A percentile compares a stretch with the other conserved stretches of the same genome.
Conservation (phyloP, 2,888 invertebrate genomes). For the Neoascia interrupta region DNA sequence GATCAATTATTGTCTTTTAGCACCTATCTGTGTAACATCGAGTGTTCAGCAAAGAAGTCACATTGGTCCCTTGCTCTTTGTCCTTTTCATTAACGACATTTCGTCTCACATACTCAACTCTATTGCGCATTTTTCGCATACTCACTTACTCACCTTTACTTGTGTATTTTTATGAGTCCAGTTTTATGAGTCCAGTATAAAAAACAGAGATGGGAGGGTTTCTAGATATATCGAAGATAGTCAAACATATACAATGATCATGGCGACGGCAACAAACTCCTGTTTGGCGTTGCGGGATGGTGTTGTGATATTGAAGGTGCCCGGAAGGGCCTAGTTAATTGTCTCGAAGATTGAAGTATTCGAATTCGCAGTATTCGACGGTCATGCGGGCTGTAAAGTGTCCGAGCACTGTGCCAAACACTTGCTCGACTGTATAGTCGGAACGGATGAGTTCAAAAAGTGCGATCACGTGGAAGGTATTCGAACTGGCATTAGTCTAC, state of each 20-base stretch:
- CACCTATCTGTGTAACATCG: too few species aligned
- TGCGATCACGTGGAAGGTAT: constrained; percentile 90
- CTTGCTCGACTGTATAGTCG: constrained; percentile 92
- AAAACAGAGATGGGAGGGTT: constrained; percentile 94
- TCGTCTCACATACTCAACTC: not conserved
- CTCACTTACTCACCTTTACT: too few species aligned
- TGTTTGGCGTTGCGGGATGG: constrained; percentile 98
- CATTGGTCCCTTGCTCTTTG: too few species aligned
- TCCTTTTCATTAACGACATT: not conserved
- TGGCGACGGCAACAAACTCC: constrained; percentile 95
- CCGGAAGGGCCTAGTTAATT: constrained; percentile 85
- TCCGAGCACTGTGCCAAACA: constrained; percentile 95
- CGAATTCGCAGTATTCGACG: constrained; percentile 99
- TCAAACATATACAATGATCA: constrained; percentile 97
- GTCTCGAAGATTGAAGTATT: constrained; percentile 94
- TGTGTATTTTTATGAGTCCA: too few species aligned
- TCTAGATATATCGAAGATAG: constrained; percentile 99
- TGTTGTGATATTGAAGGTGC: constrained; percentile 99
- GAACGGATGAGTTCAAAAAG: constrained; percentile 92
- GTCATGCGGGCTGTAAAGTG: constrained; percentile 96
- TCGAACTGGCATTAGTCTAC: constrained; percentile 84
- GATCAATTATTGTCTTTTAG: not conserved
- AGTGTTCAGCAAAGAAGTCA: not conserved
- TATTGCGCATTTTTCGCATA: too few species aligned
- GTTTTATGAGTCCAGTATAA: constrained; percentile 77